Base-by-base conservation (phyloP, 2,888 invertebrate species). In the Cephalotes varians region DNA sequence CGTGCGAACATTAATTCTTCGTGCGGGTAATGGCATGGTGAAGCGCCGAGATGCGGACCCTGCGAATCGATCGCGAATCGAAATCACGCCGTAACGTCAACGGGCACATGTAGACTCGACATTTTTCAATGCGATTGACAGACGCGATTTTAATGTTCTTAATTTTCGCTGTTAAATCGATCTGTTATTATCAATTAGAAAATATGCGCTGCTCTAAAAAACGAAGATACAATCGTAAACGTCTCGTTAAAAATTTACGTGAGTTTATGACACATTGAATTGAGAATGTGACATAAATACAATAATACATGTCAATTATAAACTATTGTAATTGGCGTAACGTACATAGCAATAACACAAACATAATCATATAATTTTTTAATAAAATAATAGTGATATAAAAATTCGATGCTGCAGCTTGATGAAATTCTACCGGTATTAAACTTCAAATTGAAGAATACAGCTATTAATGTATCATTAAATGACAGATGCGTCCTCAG, bases 1-100 rank as follows among this genome's bases (percentile, higher is more conserved):
- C 51, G 54, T 37, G 71, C 71, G 34, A 25, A 56, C 56, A 56
- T 79, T 79, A 69, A 79, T 79, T 69, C 56, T 69, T 56, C 71
- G 56, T 25, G 34, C 77, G 25, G 15, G 31, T 67, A 67, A 77
- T 67, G 31, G 51, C 25, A 51, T 1, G 76, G 64, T 49, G 51
- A 65, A 40, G 65, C 15, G 65, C 21, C 28, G 71, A 54, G 25
- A 37, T 28, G 34, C 31, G 31, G 2, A n/a, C 40, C 21, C 7
- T 12, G 37, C 74, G 51, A 76, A 21, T 77, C 77, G 77, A 79
- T 56, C 44, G 67, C 47, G 58, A 12, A 54, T 54, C 76, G 76
- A 51, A 51, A 76, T 64, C 74, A n/a, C 31, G 64, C 25, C 7
- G 25, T 25, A 74, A 44, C 73, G 7, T 74, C 62, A 18, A 28